Percentiles rank a stretch among this genome's conserved stretches.
Conservation (phyloP, 2,888 invertebrate genomes). For the Parnassius glacialis region DNA sequence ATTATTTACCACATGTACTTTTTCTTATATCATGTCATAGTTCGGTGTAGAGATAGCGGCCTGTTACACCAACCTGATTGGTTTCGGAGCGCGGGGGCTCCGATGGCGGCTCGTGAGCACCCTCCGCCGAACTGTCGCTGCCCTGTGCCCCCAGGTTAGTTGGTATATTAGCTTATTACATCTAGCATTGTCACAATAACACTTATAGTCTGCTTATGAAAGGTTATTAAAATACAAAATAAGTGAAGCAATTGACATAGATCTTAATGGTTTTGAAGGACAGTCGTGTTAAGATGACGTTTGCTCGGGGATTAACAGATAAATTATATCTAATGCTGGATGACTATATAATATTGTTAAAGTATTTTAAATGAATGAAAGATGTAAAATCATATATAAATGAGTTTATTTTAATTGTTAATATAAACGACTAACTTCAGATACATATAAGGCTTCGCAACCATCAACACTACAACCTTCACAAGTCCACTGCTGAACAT, state of each 20-base stretch:
- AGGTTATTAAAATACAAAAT: background rate
- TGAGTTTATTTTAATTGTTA: too few relatives aligned
- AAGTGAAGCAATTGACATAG: background rate
- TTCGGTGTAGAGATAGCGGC: background rate
- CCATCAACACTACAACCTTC: too few relatives aligned
- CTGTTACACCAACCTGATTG: constrained; percentile 30
- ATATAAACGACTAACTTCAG: too few relatives aligned
- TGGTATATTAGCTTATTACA: constrained; percentile 15
- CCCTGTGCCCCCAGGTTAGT: constrained; percentile 45
- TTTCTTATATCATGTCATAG: background rate
- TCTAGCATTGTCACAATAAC: constrained; percentile 2
- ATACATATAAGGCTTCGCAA: too few relatives aligned
- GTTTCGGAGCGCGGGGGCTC: constrained; percentile 33
- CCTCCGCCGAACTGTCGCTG: constrained; percentile 64
- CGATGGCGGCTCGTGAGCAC: constrained; percentile 31
- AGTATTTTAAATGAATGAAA: too few relatives aligned
- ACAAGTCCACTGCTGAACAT: too few relatives aligned
- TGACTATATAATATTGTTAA: too few relatives aligned
- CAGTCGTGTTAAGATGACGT: too few relatives aligned
- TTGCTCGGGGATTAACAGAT: too few relatives aligned
- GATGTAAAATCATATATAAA: too few relatives aligned
- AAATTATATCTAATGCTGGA: too few relatives aligned
- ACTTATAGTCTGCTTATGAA: background rate
- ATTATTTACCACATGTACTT: background rate
- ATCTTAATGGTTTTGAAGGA: too few relatives aligned